Percentiles rank a stretch among this genome's conserved stretches.
These are phyloP conservation scores for Crossaster papposus DNA, from an alignment of 53 echinoderm and acorn worm species.

Conservation along the genomic window DNA sequence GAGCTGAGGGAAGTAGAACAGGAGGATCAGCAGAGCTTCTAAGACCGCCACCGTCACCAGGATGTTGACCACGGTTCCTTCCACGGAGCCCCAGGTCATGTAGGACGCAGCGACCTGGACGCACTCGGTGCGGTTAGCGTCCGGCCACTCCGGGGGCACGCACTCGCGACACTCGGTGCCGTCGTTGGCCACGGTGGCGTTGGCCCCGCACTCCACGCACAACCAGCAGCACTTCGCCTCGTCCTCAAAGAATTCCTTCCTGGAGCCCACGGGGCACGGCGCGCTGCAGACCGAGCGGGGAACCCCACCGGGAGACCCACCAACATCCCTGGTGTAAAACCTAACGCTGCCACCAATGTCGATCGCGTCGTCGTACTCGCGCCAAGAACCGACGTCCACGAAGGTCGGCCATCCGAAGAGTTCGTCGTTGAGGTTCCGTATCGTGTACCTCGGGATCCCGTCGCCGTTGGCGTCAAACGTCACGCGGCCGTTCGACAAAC, in stretches of 20 bases:
- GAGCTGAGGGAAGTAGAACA: constrained; percentile 58
- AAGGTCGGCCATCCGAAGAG: constrained; percentile 37
- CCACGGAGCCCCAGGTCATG: constrained; percentile 65
- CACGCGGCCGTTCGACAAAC: constrained; percentile 82
- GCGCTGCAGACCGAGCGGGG: constrained; percentile 78
- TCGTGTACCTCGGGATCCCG: constrained; percentile 74
- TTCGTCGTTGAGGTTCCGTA: constrained; percentile 70
- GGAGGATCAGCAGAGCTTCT: constrained; percentile 32
- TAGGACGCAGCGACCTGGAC: constrained; percentile 45
- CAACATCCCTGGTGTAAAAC: constrained; percentile 67
- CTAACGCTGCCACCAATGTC: constrained; percentile 42
- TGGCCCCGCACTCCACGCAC: constrained; percentile 64
- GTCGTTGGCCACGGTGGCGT: constrained; percentile 61
- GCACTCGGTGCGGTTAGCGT: constrained; percentile 73
- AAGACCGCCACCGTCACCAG: constrained; percentile 62
- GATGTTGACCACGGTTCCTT: constrained; percentile 62
- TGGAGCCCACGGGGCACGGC: constrained; percentile 60
- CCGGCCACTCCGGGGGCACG: constrained; percentile 65
- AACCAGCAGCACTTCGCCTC: constrained; percentile 82
- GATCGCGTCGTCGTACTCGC: constrained; percentile 19
- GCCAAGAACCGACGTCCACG: constrained; percentile 75
- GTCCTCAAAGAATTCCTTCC: constrained; percentile 58
- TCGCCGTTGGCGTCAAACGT: constrained; percentile 74
- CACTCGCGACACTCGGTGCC: constrained; percentile 67
- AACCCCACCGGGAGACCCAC: constrained; percentile 2